Base-by-base conservation (phyloP, 2,113 vertebrate genomes). In the Panthera leo region DNA sequence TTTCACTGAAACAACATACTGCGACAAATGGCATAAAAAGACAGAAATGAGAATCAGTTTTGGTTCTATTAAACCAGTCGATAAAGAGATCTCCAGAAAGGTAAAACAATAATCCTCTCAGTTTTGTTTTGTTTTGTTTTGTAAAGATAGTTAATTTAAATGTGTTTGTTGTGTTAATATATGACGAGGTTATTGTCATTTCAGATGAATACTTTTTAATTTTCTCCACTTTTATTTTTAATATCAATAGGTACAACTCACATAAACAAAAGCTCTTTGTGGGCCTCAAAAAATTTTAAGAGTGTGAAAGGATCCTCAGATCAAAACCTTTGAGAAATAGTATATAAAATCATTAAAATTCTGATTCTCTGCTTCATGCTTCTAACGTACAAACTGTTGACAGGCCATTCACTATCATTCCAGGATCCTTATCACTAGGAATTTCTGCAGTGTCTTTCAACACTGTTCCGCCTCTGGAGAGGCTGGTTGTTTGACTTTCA, bases 201-300 rank as follows among this genome's bases (percentile, higher is more conserved):
- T 84, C 70, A 75, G 68, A 48, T 76, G 31, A 76, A 96, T 94
- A 73, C 70, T 48, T 92, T 89, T 67, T 23, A 92, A 89, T 79
- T 89, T 70, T 70, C 45, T 92, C 67, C 55, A 51, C 61, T 87
- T 96, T 96, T 79, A 73, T 89, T 89, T 89, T 42, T 89, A 88
- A 79, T 51, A 42, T 51, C 19, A 94, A 29, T 79, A 85, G 29
- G 42, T 95, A 76, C 36, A 80, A 65, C 19, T 93, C 39, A 91
- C 39, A 67, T 58, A 71, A 91, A 83, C 13, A 55, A 68, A 94
- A 78, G 23, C 25, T 84, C 27, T 80, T 78, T 88, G 25, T 42
- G 15, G 39, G 70, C 51, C n/a, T 88, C 65, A 63, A 11, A 73
- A 78, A 39, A 4, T 19, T 91, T 91, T 91, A 65, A 73, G 16